Base-by-base conservation (phyloP, 2,113 vertebrate genomes). In the Oryzias curvinotus region DNA sequence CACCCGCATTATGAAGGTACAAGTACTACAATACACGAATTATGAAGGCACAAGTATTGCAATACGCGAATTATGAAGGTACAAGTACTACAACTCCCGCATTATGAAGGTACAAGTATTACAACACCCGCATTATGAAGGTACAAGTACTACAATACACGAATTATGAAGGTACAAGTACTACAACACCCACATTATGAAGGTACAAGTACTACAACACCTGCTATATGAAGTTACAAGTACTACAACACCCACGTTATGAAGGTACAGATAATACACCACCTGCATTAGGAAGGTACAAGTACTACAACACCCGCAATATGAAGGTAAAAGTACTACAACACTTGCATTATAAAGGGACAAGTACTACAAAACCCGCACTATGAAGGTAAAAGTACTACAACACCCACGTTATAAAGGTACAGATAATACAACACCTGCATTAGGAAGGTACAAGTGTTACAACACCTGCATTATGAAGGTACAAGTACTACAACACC, bases 391-490 rank as follows among this genome's bases (percentile, higher is more conserved):
- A 53, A 5, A 7, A 50, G 15, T 12, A 16, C 43, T 86, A n/a
- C 21, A 92, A 91, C 84, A 30, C 25, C 15, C 46, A n/a, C n/a
- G 18, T 48, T n/a, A 48, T 48, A 17, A 93, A 94, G 45, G 21
- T 23, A 89, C 92, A 12, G n/a, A n/a, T n/a, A n/a, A n/a, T n/a
- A n/a, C n/a, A n/a, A n/a, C n/a, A n/a, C n/a, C n/a, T n/a, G n/a
- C n/a, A n/a, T n/a, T n/a, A n/a, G n/a, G n/a, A n/a, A n/a, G n/a
- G n/a, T n/a, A n/a, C n/a, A n/a, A n/a, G n/a, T n/a, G n/a, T n/a
- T n/a, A n/a, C n/a, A n/a, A n/a, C n/a, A n/a, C n/a, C n/a, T n/a
- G n/a, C n/a, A n/a, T n/a, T n/a, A n/a, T n/a, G n/a, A n/a, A n/a
- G n/a, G n/a, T n/a, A n/a, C n/a, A n/a, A n/a, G n/a, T n/a, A n/a